These are phyloP conservation scores for Cataglyphis hispanica DNA, from an alignment of 1,140 invertebrate genomes.

Conservation along the genomic window DNA sequence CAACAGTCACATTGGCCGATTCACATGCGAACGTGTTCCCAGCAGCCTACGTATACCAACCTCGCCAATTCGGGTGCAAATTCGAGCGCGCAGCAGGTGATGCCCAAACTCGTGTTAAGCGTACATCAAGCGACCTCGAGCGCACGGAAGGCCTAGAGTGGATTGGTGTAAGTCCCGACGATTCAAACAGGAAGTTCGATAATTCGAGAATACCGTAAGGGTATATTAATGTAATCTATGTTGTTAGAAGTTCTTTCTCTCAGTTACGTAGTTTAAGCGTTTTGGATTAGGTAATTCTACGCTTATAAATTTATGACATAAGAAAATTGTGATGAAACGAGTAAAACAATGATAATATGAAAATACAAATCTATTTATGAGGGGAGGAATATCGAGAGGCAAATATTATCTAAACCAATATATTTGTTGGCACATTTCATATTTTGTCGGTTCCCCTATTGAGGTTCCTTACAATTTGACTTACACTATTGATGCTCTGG, in stretches of 20 bases:
- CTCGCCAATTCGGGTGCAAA: slow-evolving; percentile 61
- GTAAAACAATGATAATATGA: too few relatives aligned
- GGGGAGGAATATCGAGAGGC: slow-evolving; percentile 32
- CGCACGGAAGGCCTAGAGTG: slow-evolving; percentile 75
- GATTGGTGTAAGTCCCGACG: slow-evolving; percentile 68
- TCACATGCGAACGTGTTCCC: slow-evolving; percentile 87
- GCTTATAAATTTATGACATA: not conserved
- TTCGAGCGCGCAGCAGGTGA: slow-evolving; percentile 72
- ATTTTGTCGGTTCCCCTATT: slow-evolving; percentile 1
- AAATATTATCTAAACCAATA: slow-evolving; percentile 18
- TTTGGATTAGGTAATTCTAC: slow-evolving; percentile 22
- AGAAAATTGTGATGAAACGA: slow-evolving; percentile 34
- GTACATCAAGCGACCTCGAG: slow-evolving; percentile 70
- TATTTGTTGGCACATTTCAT: slow-evolving; percentile 14
- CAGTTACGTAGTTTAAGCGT: slow-evolving; percentile 10
- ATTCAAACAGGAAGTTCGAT: slow-evolving; percentile 34
- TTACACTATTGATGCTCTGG: slow-evolving; percentile 68
- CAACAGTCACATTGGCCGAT: slow-evolving; percentile 91
- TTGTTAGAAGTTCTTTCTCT: not conserved
- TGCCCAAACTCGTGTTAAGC: slow-evolving; percentile 80
- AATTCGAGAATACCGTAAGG: slow-evolving; percentile 45
- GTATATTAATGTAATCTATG: slow-evolving; percentile 22
- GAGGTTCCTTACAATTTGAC: slow-evolving; percentile 21
- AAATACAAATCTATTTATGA: not conserved
- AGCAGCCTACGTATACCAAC: slow-evolving; percentile 72